Evolutionary conservation across 1,140 invertebrate species (phyloP), one percentile per base, ranked within the genome.

Genomic region (Drosophila parvula): DNA sequence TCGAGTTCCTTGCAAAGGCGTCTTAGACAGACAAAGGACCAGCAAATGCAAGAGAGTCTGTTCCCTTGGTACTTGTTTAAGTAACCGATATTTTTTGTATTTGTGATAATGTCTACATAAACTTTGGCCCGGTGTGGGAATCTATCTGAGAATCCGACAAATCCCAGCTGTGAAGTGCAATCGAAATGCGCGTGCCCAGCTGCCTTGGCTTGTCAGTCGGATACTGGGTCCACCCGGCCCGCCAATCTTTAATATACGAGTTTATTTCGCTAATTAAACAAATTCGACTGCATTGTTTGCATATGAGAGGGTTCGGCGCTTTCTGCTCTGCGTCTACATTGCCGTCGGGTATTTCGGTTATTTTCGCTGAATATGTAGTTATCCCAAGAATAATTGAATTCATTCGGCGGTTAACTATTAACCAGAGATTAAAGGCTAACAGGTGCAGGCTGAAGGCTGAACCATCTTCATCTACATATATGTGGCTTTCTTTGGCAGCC

Each of bases 221-320:
- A 8, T 38, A 44, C 40, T 36, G 41, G 47, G 65, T 67, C 65
- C 53, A 56, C 61, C 44, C 62, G 55, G n/a, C 48, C 74, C 45
- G 74, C 74, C 63, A 76, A 69, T 69, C 50, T 76, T 55, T 16
- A 68, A 56, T 65, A 78, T 45, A 77, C 55, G 59, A 68, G 61
- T 78, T 71, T 74, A 81, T 78, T 79, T 47, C 48, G 79, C 68
- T 88, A 86, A 86, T 86, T 86, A 88, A 86, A 88, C 71, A 79
- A 86, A 86, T 88, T 76, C 61, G 59, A 79, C 60, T 79, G 71
- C 76, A 88, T 88, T 86, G 83, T 86, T 81, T 36, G 73, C 70
- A 56, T 45, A 36, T 47, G 32, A n/a, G 51, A 38, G 51, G 51
- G 51, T 55, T 55, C 34, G 51, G 11, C 36, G 51, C 11, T 12